Percentiles rank a stretch among this genome's conserved stretches.
These are phyloP conservation scores for Saccopteryx leptura DNA, from an alignment of 2,113 vertebrate species.

Conservation along the genomic window DNA sequence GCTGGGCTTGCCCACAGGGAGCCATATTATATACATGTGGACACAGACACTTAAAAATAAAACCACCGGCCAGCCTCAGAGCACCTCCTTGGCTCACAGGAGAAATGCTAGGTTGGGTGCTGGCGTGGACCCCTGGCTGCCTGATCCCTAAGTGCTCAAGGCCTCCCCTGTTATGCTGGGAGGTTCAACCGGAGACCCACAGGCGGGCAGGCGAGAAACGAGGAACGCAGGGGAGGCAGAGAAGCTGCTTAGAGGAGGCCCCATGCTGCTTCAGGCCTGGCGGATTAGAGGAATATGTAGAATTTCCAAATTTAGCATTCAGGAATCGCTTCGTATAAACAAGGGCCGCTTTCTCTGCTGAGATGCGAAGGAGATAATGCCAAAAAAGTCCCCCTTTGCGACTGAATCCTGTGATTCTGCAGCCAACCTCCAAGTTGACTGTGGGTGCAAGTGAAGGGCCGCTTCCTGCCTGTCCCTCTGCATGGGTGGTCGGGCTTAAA, in stretches of 20 bases:
- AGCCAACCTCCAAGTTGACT: slow-evolving; percentile 88
- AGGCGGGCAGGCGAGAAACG: background rate
- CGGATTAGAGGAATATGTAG: slow-evolving; percentile 87
- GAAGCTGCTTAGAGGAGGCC: slow-evolving; percentile 80
- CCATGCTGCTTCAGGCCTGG: slow-evolving; percentile 71
- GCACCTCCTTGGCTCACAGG: background rate
- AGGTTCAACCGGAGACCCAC: slow-evolving; percentile 58
- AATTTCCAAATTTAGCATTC: slow-evolving; percentile 93
- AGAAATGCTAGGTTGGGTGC: slow-evolving; percentile 12
- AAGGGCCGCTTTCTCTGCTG: slow-evolving; percentile 87
- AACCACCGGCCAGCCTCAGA: background rate
- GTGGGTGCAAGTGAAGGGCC: slow-evolving; percentile 89
- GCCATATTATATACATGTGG: background rate
- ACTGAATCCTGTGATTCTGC: slow-evolving; percentile 90
- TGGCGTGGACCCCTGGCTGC: background rate
- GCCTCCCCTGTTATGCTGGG: slow-evolving; percentile 71
- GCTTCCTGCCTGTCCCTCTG: slow-evolving; percentile 91
- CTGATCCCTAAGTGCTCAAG: background rate
- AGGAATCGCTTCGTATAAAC: slow-evolving; percentile 93
- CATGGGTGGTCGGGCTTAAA: slow-evolving; percentile 96
- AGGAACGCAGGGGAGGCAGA: slow-evolving; percentile 70
- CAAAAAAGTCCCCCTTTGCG: slow-evolving; percentile 88
- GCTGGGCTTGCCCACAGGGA: slow-evolving; percentile 26
- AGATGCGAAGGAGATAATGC: slow-evolving; percentile 89
- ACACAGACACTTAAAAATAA: slow-evolving; percentile 61